phyloP scores from a whole-genome alignment of 2,113 vertebrate genomes.

The Sebastes fasciatus region DNA sequence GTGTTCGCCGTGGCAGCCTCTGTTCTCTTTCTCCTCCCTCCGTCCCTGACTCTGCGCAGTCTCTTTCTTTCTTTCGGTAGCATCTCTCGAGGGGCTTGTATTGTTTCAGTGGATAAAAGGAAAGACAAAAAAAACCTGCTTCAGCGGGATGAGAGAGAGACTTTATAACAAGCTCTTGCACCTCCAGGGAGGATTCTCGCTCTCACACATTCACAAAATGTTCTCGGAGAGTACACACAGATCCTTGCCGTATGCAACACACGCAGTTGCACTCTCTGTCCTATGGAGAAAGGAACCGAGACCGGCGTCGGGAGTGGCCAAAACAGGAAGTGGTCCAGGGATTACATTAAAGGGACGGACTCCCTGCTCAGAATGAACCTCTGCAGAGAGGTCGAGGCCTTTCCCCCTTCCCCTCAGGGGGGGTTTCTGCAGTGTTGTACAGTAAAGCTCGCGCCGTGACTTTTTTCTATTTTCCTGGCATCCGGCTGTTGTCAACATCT shows the following conservation, averaged over 20 bases:
- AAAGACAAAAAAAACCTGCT: slow-evolving; percentile 20
- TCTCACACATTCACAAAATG: slow-evolving; percentile 6
- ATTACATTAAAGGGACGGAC: slow-evolving; percentile 56
- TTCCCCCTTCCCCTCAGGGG: background rate
- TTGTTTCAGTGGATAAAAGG: slow-evolving; percentile 52
- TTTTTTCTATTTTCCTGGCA: slow-evolving; percentile 27
- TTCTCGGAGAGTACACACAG: background rate
- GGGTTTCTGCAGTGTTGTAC: background rate
- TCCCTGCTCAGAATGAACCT: slow-evolving; percentile 38
- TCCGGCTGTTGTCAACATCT: slow-evolving; percentile 14
- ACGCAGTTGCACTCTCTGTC: slow-evolving; percentile 18
- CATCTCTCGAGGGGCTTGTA: slow-evolving; percentile 16
- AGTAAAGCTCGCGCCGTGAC: slow-evolving; percentile 13
- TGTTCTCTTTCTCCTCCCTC: background rate
- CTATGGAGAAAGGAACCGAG: slow-evolving; percentile 27
- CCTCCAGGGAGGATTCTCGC: slow-evolving; percentile 26
- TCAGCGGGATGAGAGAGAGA: slow-evolving; percentile 21
- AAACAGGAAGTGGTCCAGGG: slow-evolving; percentile 59
- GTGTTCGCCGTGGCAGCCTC: background rate
- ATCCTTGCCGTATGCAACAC: background rate
- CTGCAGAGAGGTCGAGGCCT: slow-evolving; percentile 5
- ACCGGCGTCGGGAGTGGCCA: slow-evolving; percentile 52
- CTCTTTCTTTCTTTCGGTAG: background rate
- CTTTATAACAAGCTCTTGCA: slow-evolving; percentile 32
- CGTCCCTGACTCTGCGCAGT: background rate